Evolutionary conservation across 2,888 invertebrate genomes (phyloP), one percentile per base, ranked within the genome.

Genomic region (Mythimna pallens): DNA sequence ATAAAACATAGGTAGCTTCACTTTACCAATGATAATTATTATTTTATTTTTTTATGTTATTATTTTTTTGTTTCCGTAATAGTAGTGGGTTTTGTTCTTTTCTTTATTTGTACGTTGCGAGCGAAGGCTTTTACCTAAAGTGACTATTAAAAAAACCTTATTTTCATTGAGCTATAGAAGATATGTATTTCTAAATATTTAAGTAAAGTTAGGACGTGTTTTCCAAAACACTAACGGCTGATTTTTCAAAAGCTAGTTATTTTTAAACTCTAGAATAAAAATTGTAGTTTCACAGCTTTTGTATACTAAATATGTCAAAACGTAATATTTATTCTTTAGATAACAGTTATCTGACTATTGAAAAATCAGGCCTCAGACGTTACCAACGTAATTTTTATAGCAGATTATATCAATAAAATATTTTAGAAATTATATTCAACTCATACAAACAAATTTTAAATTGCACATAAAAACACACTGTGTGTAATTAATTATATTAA

Each of bases 1-100:
- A 94, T 95, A 93, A 95, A 95, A 95, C 94, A 94, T 93, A 93
- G 89, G 95, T 95, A 95, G 95, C 95, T 96, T 95, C 93, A 95
- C 94, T 93, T 87, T 73, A 70, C 79, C 63, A 80, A 70, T 80
- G 82, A 79, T 84, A 84, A 83, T 76, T 63, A 80, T 82, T 82
- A 73, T 80, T 79, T 67, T 68, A 14, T 40, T 22, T 70, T n/a
- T 68, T 30, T 9, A 50, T 70, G 73, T 69, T 85, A 78, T 77
- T 84, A 73, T 75, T 85, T 14, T 78, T 73, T 82, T 68, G 43
- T 74, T 67, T 34, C 4, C 12, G 22, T 43, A 76, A 71, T 66
- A 70, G 55, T 74, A 47, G 1, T 43, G 1, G 1, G 3, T 6
- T 12, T 22, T 40, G 5, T 40, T 22, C 0, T 3, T 36, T 57